Conservation (phyloP, 2,888 invertebrate species). For the Zeuzera pyrina region DNA sequence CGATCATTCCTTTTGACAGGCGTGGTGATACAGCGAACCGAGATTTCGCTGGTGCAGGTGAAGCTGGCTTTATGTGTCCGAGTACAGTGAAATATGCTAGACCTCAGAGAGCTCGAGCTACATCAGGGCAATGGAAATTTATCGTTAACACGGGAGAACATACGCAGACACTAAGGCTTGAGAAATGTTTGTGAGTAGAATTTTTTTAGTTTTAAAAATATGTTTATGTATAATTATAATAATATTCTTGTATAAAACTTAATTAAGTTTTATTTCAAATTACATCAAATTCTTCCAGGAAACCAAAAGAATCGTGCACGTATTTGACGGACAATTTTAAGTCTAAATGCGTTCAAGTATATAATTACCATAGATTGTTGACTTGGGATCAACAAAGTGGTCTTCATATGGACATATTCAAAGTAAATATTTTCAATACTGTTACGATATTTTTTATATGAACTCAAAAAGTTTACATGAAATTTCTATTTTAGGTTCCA, state of each 20-base stretch:
- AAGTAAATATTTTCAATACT: slow-evolving; percentile 54
- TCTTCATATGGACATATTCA: slow-evolving; percentile 88
- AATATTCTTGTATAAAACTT: slow-evolving; percentile 1
- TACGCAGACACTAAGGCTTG: slow-evolving; percentile 85
- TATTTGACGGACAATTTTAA: slow-evolving; percentile 85
- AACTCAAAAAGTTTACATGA: background rate
- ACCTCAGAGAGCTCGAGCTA: slow-evolving; percentile 85
- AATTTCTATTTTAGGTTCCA: slow-evolving; percentile 71
- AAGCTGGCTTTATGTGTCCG: slow-evolving; percentile 84
- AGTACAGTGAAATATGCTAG: slow-evolving; percentile 85
- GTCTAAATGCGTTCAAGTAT: slow-evolving; percentile 87
- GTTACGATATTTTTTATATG: background rate
- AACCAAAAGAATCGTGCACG: slow-evolving; percentile 82
- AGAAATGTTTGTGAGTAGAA: slow-evolving; percentile 83
- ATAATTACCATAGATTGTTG: slow-evolving; percentile 85
- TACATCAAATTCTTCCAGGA: no score
- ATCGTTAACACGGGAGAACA: slow-evolving; percentile 90
- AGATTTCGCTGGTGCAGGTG: slow-evolving; percentile 64
- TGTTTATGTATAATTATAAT: no score
- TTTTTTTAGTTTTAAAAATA: no score
- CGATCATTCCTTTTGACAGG: slow-evolving; percentile 55
- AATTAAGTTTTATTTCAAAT: no score
- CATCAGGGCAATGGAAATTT: slow-evolving; percentile 88
- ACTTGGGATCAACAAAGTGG: slow-evolving; percentile 88
- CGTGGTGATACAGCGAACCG: slow-evolving; percentile 75